phyloP scores from a whole-genome alignment of 2,113 vertebrate species.

The Phodopus roborovskii region DNA sequence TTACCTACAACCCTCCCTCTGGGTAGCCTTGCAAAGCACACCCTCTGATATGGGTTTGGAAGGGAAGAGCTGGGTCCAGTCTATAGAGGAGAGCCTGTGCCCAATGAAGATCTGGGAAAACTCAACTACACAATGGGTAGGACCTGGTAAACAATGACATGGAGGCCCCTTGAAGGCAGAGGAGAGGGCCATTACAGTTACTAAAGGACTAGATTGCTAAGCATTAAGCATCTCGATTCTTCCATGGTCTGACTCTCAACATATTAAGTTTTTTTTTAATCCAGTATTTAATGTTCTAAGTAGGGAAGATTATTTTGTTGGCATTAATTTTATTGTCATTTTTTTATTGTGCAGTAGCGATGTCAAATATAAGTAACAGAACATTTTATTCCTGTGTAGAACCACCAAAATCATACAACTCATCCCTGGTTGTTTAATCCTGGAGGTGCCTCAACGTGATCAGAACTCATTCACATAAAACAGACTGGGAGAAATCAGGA shows the following conservation, averaged over 20 bases:
- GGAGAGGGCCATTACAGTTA: background rate
- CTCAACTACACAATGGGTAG: background rate
- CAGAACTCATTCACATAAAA: background rate
- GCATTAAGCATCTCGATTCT: background rate
- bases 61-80: background rate
- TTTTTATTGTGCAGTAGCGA: background rate
- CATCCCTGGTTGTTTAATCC: background rate
- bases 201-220: background rate
- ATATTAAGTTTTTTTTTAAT: background rate
- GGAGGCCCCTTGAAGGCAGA: background rate
- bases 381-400: background rate
- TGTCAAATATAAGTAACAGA: constrained; percentile 2
- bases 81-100: background rate
- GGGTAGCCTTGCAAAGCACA: too few species aligned
- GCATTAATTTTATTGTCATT: constrained; percentile 3
- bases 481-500: background rate
- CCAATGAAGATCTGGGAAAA: background rate
- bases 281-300: constrained; percentile 29
- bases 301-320: background rate
- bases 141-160: background rate
- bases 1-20: background rate
- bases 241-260: background rate
- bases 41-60: background rate
- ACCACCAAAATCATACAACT: background rate
- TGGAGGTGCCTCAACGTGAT: background rate